phyloP scores from a whole-genome alignment of 2,797 vertebrate genomes.

The Coregonus suidteri region DNA sequence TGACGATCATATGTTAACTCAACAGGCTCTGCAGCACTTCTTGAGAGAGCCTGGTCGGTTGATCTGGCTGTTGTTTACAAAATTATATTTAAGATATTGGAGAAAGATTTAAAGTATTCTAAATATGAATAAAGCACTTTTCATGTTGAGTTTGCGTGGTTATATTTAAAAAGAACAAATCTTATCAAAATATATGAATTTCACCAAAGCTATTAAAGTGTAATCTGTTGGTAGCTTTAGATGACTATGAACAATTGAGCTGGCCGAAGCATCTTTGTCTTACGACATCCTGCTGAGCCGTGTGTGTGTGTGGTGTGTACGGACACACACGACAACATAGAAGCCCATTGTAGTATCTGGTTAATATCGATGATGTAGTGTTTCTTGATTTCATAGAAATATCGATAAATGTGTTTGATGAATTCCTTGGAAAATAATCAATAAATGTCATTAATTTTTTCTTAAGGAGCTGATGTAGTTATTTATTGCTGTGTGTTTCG shows the following conservation, averaged over 20 bases:
- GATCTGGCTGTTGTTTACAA: slow-evolving; percentile 39
- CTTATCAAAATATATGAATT: slow-evolving; percentile 43
- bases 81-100: slow-evolving; percentile 44
- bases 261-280: slow-evolving; percentile 22
- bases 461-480: slow-evolving; percentile 30
- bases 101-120: slow-evolving; percentile 51
- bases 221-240: slow-evolving; percentile 64
- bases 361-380: slow-evolving; percentile 62
- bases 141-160: slow-evolving; percentile 45
- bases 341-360: slow-evolving; percentile 62
- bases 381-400: slow-evolving; percentile 61
- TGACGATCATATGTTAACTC: slow-evolving; percentile 10
- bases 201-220: slow-evolving; percentile 76
- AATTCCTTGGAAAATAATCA: slow-evolving; percentile 71
- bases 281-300: slow-evolving; percentile 52
- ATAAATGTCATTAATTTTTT: slow-evolving; percentile 59
- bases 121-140: slow-evolving; percentile 64
- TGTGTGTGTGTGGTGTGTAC: slow-evolving; percentile 35
- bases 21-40: slow-evolving; percentile 35
- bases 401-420: slow-evolving; percentile 63
- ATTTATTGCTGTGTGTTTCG: background rate
- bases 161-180: slow-evolving; percentile 23
- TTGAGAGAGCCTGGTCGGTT: slow-evolving; percentile 18
- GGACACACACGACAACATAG: slow-evolving; percentile 50
- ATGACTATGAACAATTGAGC: slow-evolving; percentile 46